Evolutionary conservation across 2,113 vertebrate species (phyloP), one percentile per base, ranked within the genome.

Genomic region (Mionectes macconnelli): DNA sequence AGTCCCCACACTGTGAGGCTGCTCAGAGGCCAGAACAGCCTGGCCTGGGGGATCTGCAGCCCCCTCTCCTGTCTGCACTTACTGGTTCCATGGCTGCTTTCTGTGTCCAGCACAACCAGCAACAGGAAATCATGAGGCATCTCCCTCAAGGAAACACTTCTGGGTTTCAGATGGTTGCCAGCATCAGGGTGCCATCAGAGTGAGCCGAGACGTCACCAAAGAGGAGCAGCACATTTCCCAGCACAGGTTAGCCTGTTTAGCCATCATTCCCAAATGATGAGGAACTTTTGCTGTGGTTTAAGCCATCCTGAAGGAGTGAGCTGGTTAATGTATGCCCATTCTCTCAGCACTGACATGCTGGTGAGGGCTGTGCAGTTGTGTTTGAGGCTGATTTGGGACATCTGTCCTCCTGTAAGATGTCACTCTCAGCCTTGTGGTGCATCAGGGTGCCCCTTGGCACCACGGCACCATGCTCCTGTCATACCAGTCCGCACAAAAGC

Each of bases 111-210:
- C 90, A 94, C 90, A 91, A 75, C 20, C 55, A 87, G 87, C 30
- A 55, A 94, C 35, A 94, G 91, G 96, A 95, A 96, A 87, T 57
- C 62, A 84, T 90, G 70, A 84, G 53, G 27, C 44, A 87, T 68
- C 76, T 96, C 83, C 89, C 74, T 73, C 59, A 94, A 79, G 50
- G 39, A 63, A 80, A 56, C 35, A 28, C 44, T 42, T 64, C 64
- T 83, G 66, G 3, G 13, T 68, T 87, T 74, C 70, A 84, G 55
- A 8, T 39, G 30, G 39, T 23, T 5, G 7, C 47, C 45, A 77
- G 67, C 22, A 25, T 8, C 35, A 12, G 8, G 8, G 39, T 62
- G 53, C 44, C 60, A 78, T n/a, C 67, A 66, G 45, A 10, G 3
- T 9, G 69, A 79, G 74, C 35, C 45, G 60, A 78, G 64, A 15